Evolutionary conservation across 2,888 invertebrate species (phyloP).

Genomic region (Drosophila mercatorum): DNA sequence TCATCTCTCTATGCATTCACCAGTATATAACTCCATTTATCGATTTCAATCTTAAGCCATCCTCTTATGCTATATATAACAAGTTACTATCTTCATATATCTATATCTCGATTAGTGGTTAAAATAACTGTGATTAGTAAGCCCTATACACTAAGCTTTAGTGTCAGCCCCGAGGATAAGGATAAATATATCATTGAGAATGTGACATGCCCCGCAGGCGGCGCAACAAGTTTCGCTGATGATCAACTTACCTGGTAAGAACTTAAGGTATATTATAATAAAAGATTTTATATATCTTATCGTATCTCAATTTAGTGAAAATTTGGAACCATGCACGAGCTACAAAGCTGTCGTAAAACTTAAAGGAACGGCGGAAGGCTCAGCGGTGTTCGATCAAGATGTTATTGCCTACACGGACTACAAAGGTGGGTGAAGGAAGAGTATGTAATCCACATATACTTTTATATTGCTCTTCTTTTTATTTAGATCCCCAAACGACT

Average conservation of each 20-base stretch:
- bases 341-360: constrained; percentile 69
- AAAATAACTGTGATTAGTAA: constrained; percentile 55
- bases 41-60: neutral
- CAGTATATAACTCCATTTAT: neutral
- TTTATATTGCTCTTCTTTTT: neutral
- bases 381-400: constrained; percentile 36
- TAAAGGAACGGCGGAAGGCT: constrained; percentile 28
- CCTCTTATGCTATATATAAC: neutral
- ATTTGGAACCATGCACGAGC: constrained; percentile 78
- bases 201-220: constrained; percentile 65
- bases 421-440: constrained; percentile 52
- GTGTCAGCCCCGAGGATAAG: constrained; percentile 54
- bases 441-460: neutral
- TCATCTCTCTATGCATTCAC: neutral
- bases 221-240: constrained; percentile 41
- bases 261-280: neutral
- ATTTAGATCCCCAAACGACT: constrained; percentile 61
- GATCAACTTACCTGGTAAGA: constrained; percentile 70
- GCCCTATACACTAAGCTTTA: constrained; percentile 62
- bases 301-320: constrained; percentile 53
- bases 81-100: neutral
- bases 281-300: no score
- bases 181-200: constrained; percentile 63
- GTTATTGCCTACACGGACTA: constrained; percentile 69
- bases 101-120: constrained; percentile 35